Percentiles rank a stretch among this genome's conserved stretches.
Conservation (phyloP, 2,113 vertebrate genomes). For the Martes martes region DNA sequence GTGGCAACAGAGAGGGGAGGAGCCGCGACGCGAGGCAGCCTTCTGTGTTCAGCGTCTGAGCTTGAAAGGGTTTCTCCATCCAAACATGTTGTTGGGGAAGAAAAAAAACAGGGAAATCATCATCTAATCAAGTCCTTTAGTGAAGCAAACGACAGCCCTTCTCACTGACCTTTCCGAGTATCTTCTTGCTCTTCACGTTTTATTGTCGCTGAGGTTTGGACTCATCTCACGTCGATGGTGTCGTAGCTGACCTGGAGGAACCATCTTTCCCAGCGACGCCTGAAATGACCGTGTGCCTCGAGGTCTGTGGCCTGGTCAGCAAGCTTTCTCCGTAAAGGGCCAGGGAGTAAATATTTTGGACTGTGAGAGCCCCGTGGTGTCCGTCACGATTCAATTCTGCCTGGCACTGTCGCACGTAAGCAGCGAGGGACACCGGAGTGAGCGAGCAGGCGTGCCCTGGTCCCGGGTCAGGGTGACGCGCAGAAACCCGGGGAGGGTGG, state of each 20-base stretch:
- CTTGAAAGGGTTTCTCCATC: not conserved
- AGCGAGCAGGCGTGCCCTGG: accelerated
- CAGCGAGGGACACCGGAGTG: not conserved
- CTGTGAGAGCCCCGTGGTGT: not conserved
- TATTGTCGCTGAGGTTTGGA: not conserved
- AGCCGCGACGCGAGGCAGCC: accelerated
- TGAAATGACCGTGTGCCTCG: not conserved
- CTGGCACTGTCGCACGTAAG: not conserved
- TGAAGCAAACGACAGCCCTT: too few relatives aligned
- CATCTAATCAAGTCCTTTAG: not conserved
- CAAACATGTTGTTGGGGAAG: not conserved
- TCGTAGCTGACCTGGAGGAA: not conserved
- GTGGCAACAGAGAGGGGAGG: too few relatives aligned
- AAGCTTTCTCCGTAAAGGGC: not conserved
- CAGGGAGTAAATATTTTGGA: not conserved
- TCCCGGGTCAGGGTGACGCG: accelerated
- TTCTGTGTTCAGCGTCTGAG: not conserved
- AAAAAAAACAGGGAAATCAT: not conserved
- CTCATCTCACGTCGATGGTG: not conserved
- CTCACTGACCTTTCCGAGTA: not conserved
- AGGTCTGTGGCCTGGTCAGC: not conserved
- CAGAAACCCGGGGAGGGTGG: not conserved
- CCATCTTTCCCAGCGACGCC: not conserved
- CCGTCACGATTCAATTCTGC: not conserved
- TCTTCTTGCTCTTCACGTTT: not conserved